Evolutionary conservation across 2,888 invertebrate genomes (phyloP).

Genomic region (Microplitis deprimator): DNA sequence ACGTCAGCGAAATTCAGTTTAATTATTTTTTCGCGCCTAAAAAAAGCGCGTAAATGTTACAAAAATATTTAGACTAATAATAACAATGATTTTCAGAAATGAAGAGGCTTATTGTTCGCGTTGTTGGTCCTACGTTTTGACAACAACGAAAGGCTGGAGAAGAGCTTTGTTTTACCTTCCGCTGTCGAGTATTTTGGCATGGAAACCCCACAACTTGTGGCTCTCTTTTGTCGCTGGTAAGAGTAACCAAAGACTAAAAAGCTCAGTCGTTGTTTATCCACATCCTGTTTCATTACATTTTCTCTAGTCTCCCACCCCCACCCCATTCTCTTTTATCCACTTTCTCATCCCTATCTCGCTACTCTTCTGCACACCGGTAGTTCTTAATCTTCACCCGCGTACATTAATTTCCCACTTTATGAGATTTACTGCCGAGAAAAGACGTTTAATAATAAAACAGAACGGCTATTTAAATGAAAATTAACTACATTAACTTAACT

Average conservation of each 20-base stretch:
- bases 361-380: constrained; percentile 8
- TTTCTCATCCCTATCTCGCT: neutral
- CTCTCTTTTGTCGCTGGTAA: constrained; percentile 71
- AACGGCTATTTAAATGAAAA: neutral
- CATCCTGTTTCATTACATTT: neutral
- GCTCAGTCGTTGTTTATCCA: neutral
- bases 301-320: neutral
- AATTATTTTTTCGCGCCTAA: too few species aligned
- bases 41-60: neutral
- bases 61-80: neutral
- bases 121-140: constrained; percentile 70
- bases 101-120: constrained; percentile 69
- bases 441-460: constrained; percentile 13
- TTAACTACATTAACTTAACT: neutral
- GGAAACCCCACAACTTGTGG: constrained; percentile 71
- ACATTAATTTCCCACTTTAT: constrained; percentile 14
- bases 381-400: constrained; percentile 37
- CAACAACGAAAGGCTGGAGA: constrained; percentile 70
- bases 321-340: neutral
- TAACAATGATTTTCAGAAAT: constrained; percentile 62
- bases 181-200: constrained; percentile 68
- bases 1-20: too few species aligned
- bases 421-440: neutral
- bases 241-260: constrained; percentile 36
- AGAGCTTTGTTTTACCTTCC: constrained; percentile 70